Percentiles rank a stretch among this genome's conserved stretches.
Conservation (phyloP, 2,113 vertebrate genomes). For the Diadophis punctatus region DNA sequence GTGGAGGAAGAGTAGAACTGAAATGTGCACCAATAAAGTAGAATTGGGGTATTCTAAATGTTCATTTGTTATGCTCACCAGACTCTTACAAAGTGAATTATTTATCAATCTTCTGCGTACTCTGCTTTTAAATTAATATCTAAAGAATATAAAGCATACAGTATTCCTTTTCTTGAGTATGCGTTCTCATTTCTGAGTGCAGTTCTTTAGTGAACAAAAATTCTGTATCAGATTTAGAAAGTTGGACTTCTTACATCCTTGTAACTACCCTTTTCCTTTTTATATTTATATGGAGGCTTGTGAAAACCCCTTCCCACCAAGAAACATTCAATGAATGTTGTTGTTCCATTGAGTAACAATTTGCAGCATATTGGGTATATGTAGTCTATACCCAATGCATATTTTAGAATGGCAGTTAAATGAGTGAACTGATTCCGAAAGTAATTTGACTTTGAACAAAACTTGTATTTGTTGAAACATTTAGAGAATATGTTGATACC, state of each 20-base stretch:
- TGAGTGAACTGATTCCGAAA: neutral
- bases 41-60: neutral
- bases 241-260: neutral
- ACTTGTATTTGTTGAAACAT: neutral
- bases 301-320: neutral
- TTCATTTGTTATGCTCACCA: conserved; percentile 4
- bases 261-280: neutral
- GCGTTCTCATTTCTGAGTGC: neutral
- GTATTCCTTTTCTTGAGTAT: neutral
- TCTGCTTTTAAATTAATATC: neutral
- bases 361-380: neutral
- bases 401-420: neutral
- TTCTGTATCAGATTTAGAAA: neutral
- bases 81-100: neutral
- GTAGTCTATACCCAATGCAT: neutral
- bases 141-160: neutral
- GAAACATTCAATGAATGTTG: neutral
- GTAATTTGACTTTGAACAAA: neutral
- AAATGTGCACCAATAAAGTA: conserved; percentile 38
- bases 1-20: neutral
- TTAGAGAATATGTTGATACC: neutral
- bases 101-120: neutral
- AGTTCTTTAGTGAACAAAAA: conserved; percentile 25
- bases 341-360: neutral
- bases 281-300: neutral